Evolutionary conservation across 1,140 invertebrate species (phyloP).

Genomic region (Acyrthosiphon pisum): DNA sequence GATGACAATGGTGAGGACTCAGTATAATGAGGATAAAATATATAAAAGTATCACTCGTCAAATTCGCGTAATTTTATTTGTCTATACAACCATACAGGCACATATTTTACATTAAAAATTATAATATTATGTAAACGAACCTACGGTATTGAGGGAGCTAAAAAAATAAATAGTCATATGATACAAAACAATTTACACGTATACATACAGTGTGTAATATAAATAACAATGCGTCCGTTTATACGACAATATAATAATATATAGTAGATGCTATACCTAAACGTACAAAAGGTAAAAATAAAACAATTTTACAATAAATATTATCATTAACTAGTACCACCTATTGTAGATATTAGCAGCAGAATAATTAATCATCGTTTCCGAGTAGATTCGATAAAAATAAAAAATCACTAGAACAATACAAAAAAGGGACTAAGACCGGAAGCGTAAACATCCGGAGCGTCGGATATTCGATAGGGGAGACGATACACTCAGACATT

Average conservation of each 20-base stretch:
- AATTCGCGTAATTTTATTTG: not conserved
- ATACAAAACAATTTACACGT: conserved; percentile 36
- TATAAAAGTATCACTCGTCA: not conserved
- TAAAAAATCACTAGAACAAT: not conserved
- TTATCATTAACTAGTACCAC: not conserved
- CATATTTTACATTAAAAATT: conserved; percentile 8
- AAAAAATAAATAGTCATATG: conserved; percentile 14
- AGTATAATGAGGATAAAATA: too few relatives aligned
- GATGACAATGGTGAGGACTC: not conserved
- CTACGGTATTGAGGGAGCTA: not conserved
- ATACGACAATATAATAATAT: not conserved
- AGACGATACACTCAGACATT: not conserved
- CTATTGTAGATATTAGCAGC: not conserved
- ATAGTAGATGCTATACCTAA: not conserved
- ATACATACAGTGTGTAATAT: conserved; percentile 29
- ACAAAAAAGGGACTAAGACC: not conserved
- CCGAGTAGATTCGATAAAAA: not conserved
- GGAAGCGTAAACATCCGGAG: not conserved
- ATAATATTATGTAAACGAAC: conserved; percentile 1
- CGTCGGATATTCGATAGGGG: not conserved
- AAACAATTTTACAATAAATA: not conserved
- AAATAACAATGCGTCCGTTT: conserved; percentile 23
- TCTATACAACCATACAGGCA: not conserved
- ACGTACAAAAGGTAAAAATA: conserved; percentile 19
- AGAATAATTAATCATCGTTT: not conserved